Evolutionary conservation across 1,140 invertebrate species (phyloP), one percentile per base, ranked within the genome.

Genomic region (Plodia interpunctella): DNA sequence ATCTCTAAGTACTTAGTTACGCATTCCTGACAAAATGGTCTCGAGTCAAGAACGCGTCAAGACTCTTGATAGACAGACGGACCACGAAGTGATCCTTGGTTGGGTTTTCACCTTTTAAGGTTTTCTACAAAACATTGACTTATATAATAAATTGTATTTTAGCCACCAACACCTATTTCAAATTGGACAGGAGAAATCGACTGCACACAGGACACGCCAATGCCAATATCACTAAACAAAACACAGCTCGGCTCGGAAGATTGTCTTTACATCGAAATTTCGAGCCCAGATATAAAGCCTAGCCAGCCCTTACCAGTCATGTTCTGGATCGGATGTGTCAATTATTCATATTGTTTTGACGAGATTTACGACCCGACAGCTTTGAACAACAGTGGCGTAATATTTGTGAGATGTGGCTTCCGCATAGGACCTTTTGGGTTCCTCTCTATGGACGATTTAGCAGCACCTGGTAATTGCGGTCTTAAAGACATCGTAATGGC

Each of bases 401-500:
- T 88, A 38, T 85, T 76, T 70, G 83, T 86, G 5, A 72, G 69
- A 63, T 85, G 81, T 54, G 74, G 76, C 5, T 84, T 74, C 61
- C 68, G 86, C 60, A 60, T 87, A 25, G 86, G 86, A 49, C 78
- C 83, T 10, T 78, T 87, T 54, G 87, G 87, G 35, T 87, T 89
- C 68, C 66, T 89, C 18, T 85, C 87, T 15, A 74, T 78, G 2
- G 80, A 83, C 65, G 82, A 87, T 15, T 76, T 81, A 28, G 69
- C 65, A 30, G 88, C 90, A 9, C 84, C 90, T 10, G 93, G 93
- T 32, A 94, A 94, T 78, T 90, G 87, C 78, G 93, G 93, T 6
- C 65, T 94, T 55, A 92, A 92, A 82, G 93, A 94, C 72, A 90
- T 93, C 75, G 76, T 92, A 2, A 65, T 91, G 62, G 92, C 91